phyloP scores from a whole-genome alignment of 1,140 invertebrate genomes.

The Macrobrachium nipponense region DNA sequence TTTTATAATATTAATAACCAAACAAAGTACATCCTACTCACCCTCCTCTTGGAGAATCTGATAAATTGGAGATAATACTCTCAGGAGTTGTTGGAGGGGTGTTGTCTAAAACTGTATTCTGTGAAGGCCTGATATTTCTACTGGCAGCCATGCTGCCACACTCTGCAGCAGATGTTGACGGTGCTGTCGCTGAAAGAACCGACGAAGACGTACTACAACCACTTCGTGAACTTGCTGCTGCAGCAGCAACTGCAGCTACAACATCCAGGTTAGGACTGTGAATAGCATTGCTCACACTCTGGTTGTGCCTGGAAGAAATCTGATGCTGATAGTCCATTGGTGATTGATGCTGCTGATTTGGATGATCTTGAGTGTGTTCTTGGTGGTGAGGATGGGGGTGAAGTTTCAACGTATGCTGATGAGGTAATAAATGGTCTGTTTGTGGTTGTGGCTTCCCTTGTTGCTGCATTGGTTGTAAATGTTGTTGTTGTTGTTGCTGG shows the following conservation, averaged over 20 bases:
- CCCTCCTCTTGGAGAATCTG: slow-evolving; percentile 45
- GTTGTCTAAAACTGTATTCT: slow-evolving; percentile 49
- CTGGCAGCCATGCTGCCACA: background rate
- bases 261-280: background rate
- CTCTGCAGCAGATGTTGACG: background rate
- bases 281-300: slow-evolving; percentile 15
- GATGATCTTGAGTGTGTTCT: background rate
- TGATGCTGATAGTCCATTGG: slow-evolving; percentile 19
- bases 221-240: background rate
- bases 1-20: too few species aligned
- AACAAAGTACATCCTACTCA: too few species aligned
- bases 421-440: background rate
- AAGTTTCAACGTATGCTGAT: background rate
- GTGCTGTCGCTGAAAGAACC: slow-evolving; percentile 1
- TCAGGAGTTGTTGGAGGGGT: slow-evolving; percentile 49
- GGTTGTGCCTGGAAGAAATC: background rate
- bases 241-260: slow-evolving; percentile 20
- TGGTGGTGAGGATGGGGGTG: slow-evolving; percentile 8
- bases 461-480: slow-evolving; percentile 24
- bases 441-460: background rate
- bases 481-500: slow-evolving; percentile 39
- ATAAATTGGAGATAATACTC: slow-evolving; percentile 52
- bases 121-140: slow-evolving; percentile 7
- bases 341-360: slow-evolving; percentile 4
- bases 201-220: background rate